Base-by-base conservation (phyloP, 2,113 vertebrate species). In the Rhinolophus sinicus region DNA sequence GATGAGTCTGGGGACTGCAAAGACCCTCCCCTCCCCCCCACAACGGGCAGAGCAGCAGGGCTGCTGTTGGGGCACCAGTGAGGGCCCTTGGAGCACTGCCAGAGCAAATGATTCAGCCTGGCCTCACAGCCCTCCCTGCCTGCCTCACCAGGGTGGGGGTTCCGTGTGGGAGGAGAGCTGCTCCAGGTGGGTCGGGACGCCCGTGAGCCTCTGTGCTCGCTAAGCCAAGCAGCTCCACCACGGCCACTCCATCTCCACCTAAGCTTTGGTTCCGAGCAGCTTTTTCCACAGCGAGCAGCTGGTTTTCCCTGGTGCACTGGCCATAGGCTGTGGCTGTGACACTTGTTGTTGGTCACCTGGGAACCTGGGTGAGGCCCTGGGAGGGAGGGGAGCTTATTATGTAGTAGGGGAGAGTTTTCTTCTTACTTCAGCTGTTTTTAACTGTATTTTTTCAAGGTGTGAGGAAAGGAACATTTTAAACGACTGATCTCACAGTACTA, bases 231-330 rank as follows among this genome's bases (percentile, higher is more conserved):
- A 38, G 28, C 30, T 50, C 47, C 19, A 19, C 77, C 26, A 0
- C 1, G 24, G 26, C 18, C 4, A 0, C 1, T 8, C 16, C 0
- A 3, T 69, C 33, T 33, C 64, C 10, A n/a, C 22, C 44, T 38
- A 6, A n/a, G 35, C 38, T 65, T 50, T 44, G 50, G 21, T n/a
- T 62, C 18, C 5, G 1, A 64, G 62, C 14, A 22, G 54, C 35
- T 75, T 50, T 40, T 40, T 21, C 8, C 64, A 76, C 10, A 69
- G 88, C 1, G 3, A 78, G 10, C 33, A 1, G 0, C 80, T 58
- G 3, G 14, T 40, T 72, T 8, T 35, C 28, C 70, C 40, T 69
- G 1, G 22, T 38, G n/a, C 21, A 6, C 26, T 52, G 40, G 58
- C 58, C 26, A 9, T 10, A n/a, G 35, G 18, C 89, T 70, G 14